These are phyloP conservation scores for Druceiella hillmani DNA, from an alignment of 2,888 invertebrate species.

Conservation along the genomic window DNA sequence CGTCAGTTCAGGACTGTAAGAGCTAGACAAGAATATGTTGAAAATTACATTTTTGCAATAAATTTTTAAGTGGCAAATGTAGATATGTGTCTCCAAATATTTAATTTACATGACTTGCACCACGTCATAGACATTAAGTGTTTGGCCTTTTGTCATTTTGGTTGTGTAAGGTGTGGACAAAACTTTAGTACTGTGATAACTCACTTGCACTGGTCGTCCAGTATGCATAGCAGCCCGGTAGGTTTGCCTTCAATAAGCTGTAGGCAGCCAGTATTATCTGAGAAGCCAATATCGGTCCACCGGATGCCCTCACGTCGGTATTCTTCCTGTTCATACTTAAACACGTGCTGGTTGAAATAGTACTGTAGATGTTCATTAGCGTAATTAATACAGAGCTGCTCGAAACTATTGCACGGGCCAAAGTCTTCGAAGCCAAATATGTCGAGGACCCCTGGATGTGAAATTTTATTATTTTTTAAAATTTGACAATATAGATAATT, in stretches of 20 bases:
- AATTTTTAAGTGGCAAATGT: too few relatives aligned
- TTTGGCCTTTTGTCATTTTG: too few relatives aligned
- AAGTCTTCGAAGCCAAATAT: slow-evolving; percentile 98
- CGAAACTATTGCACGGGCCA: slow-evolving; percentile 84
- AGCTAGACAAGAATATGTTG: too few relatives aligned
- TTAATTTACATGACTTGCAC: too few relatives aligned
- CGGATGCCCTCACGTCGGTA: slow-evolving; percentile 89
- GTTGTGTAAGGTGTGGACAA: too few relatives aligned
- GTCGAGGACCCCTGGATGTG: slow-evolving; percentile 72
- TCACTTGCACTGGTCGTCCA: slow-evolving; percentile 97
- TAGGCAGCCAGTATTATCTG: slow-evolving; percentile 92
- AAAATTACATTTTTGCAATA: too few relatives aligned
- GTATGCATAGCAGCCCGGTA: slow-evolving; percentile 79
- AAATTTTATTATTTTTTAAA: too few relatives aligned
- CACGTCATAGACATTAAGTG: too few relatives aligned
- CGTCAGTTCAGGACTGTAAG: too few relatives aligned
- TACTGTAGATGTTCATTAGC: slow-evolving; percentile 96
- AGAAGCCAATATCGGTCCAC: slow-evolving; percentile 95
- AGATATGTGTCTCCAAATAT: too few relatives aligned
- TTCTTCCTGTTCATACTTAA: slow-evolving; percentile 96
- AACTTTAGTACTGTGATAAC: slow-evolving; percentile 37
- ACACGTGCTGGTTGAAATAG: slow-evolving; percentile 97
- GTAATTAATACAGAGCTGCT: slow-evolving; percentile 96
- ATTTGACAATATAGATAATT: too few relatives aligned
- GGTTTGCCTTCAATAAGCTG: slow-evolving; percentile 90